A percentile compares a stretch with the other conserved stretches of the same genome.
phyloP scores from a whole-genome alignment of 2,888 invertebrate genomes.

The Calameuta idolon region DNA sequence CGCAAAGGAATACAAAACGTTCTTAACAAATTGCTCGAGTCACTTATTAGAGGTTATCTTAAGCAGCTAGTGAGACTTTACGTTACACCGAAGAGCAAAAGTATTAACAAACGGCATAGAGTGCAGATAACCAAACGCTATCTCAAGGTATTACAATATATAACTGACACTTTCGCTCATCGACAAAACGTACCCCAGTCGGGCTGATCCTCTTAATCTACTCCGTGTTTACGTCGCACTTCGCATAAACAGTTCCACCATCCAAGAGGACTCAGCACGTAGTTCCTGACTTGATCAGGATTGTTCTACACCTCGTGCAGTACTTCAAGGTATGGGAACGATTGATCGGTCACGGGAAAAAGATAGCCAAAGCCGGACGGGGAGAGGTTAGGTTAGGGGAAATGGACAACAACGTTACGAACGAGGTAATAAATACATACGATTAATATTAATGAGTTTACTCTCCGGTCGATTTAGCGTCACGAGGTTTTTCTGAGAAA shows the following conservation, averaged over 20 bases:
- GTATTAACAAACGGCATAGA: neutral
- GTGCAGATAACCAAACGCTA: neutral
- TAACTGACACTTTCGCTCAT: neutral
- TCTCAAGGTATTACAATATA: neutral
- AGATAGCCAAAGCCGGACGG: neutral
- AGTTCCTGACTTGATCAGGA: neutral
- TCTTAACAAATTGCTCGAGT: neutral
- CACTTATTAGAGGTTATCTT: neutral
- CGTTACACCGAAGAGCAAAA: neutral
- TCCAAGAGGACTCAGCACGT: neutral
- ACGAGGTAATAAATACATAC: slow-evolving; percentile 15
- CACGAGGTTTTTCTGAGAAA: neutral
- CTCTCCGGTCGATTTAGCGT: neutral
- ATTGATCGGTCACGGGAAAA: neutral
- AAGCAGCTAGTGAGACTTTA: neutral
- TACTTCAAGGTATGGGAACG: neutral
- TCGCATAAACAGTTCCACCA: neutral
- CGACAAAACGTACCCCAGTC: neutral
- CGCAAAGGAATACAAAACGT: neutral
- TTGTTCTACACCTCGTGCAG: neutral
- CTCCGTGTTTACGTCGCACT: neutral
- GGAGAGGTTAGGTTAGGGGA: neutral
- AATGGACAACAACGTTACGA: neutral
- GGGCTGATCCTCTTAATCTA: neutral
- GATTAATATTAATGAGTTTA: slow-evolving; percentile 12